phyloP scores from a whole-genome alignment of 1,140 invertebrate species.

The Zaprionus davidi region DNA sequence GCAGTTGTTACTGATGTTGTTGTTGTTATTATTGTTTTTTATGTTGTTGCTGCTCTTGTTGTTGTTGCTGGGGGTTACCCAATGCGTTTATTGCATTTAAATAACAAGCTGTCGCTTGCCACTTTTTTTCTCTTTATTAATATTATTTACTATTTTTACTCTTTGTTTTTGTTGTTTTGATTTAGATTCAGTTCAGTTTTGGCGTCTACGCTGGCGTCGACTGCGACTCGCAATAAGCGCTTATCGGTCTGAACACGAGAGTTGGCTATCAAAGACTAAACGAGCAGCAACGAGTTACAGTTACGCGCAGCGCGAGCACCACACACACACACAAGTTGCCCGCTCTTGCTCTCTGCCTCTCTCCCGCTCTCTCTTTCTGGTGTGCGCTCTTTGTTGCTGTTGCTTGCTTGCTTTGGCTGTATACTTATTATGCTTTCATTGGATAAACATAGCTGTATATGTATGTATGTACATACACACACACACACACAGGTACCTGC shows the following conservation, averaged over 20 bases:
- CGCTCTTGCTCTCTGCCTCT: conserved; percentile 35
- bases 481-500: conserved; percentile 34
- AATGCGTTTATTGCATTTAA: conserved; percentile 22
- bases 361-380: conserved; percentile 3
- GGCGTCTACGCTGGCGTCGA: conserved; percentile 34
- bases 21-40: conserved; percentile 28
- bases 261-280: conserved; percentile 78
- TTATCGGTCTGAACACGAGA: conserved; percentile 81
- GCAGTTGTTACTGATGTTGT: conserved; percentile 49
- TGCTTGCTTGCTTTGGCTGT: conserved; percentile 31
- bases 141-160: conserved; percentile 11
- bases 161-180: background rate
- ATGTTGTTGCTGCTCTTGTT: conserved; percentile 42
- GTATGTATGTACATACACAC: background rate
- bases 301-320: conserved; percentile 56
- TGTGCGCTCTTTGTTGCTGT: conserved; percentile 37
- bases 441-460: conserved; percentile 5
- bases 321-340: conserved; percentile 23
- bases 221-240: conserved; percentile 55
- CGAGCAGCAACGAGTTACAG: conserved; percentile 65
- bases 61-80: conserved; percentile 21
- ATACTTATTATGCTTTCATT: conserved; percentile 44
- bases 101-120: conserved; percentile 6
- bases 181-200: conserved; percentile 38
- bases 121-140: background rate